phyloP scores from a whole-genome alignment of 2,797 vertebrate species.

The Brotula barbata region DNA sequence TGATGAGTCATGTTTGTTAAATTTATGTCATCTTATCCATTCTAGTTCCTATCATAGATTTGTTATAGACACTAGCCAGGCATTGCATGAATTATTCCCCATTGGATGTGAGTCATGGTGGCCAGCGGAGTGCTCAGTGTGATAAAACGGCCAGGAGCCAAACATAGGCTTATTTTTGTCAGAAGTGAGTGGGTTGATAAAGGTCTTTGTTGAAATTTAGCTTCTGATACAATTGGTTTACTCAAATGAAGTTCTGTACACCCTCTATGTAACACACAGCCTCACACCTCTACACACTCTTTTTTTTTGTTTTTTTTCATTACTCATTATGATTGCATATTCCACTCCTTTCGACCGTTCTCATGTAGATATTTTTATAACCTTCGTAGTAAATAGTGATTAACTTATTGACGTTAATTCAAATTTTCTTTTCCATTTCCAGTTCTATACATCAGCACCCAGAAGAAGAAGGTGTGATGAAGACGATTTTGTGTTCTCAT shows the following conservation, averaged over 20 bases:
- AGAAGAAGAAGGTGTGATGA: constrained; percentile 97
- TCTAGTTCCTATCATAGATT: not conserved
- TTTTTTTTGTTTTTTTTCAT: too few species aligned
- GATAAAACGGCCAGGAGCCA: constrained; percentile 31
- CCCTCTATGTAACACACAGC: not conserved
- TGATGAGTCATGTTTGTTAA: not conserved
- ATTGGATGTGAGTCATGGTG: constrained; percentile 43
- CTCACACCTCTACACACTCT: too few species aligned
- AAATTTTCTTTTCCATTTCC: constrained; percentile 39
- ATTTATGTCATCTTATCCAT: constrained; percentile 1
- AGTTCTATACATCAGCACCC: constrained; percentile 99
- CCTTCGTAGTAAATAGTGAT: not conserved
- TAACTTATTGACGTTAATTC: too few species aligned
- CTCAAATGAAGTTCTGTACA: constrained; percentile 6
- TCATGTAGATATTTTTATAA: too few species aligned
- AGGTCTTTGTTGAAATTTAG: constrained; percentile 6
- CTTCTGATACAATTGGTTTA: constrained; percentile 4
- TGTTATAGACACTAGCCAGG: constrained; percentile 6
- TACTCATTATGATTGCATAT: too few species aligned
- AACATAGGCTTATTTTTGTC: constrained; percentile 46
- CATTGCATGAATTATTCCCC: constrained; percentile 42
- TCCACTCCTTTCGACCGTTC: too few species aligned
- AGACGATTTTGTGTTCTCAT: constrained; percentile 29
- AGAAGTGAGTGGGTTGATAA: constrained; percentile 33
- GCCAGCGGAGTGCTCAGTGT: constrained; percentile 22